Base-by-base conservation (phyloP, 2,113 vertebrate species). In the Andinoacara biseriatus region DNA sequence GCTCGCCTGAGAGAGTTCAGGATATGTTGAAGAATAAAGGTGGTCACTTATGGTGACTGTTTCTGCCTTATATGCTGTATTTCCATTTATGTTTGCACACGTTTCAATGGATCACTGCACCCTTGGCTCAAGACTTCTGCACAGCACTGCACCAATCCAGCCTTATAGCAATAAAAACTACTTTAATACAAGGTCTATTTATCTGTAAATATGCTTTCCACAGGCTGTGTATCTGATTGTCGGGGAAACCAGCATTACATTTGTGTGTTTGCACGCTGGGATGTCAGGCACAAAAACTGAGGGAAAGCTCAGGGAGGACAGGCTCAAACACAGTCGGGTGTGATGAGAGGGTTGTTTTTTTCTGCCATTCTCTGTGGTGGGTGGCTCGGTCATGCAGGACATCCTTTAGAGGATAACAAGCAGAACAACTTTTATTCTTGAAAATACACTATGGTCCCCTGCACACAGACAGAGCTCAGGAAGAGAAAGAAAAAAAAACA, bases 361-460 rank as follows among this genome's bases (percentile, higher is more conserved):
- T 86, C 81, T 87, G 78, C 52, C 10, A 26, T 46, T 80, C 74
- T 88, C 86, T 78, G 86, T 78, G 86, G 90, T 83, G 20, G 86
- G 86, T 29, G 60, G 75, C 77, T 86, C 88, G 82, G 86, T 87
- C 90, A 92, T 82, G 90, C 90, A 77, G 78, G 72, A 87, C 86
- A 61, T 18, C 78, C 60, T 91, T 87, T 61, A 74, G 29, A 60
- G 33, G 62, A 86, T 58, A 83, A 88, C 82, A 87, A 81, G 88
- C 75, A 89, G 63, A 76, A 69, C 83, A 82, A 86, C 76, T 24
- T 82, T 80, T 46, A 82, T 87, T 83, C 83, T 83, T 79, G 18
- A 57, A 76, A 79, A 86, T 38, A 59, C 38, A 40, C 89, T 69
- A 46, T 18, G 22, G 74, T 58, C 74, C 10, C 54, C 18, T 57